A percentile compares a stretch with the other conserved stretches of the same genome.
Conservation (phyloP, 2,888 invertebrate genomes). For the Lithophane semibrunnea region DNA sequence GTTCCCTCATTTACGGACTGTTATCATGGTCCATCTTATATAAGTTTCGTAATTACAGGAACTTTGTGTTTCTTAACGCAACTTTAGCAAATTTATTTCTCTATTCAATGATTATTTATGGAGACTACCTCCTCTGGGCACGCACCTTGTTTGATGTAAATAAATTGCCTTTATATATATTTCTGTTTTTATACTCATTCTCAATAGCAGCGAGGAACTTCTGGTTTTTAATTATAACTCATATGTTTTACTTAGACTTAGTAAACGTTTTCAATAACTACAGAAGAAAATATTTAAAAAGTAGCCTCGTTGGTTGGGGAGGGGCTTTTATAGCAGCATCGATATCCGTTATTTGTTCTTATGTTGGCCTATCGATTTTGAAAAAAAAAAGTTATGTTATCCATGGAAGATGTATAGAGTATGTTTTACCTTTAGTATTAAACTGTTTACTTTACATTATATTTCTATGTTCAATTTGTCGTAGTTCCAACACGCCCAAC, state of each 20-base stretch:
- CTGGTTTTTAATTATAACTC: neutral
- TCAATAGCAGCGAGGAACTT: neutral
- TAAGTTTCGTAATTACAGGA: slow-evolving; percentile 4
- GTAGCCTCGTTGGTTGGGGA: neutral
- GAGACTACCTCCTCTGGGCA: too few species aligned
- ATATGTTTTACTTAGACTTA: neutral
- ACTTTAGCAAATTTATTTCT: neutral
- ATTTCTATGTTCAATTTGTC: neutral
- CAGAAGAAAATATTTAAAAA: neutral
- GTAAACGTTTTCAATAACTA: neutral
- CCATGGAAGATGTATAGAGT: too few species aligned
- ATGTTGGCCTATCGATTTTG: neutral
- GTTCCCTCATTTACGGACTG: neutral
- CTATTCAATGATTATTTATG: too few species aligned
- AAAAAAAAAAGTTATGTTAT: too few species aligned
- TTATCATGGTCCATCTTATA: neutral
- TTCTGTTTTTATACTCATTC: too few species aligned
- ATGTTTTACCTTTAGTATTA: neutral
- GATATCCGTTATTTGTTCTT: neutral
- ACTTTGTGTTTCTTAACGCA: neutral
- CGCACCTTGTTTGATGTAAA: too few species aligned
- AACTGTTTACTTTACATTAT: neutral
- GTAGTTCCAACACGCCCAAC: neutral
- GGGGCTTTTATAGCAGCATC: neutral
- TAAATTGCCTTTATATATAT: too few species aligned